A percentile compares a stretch with the other conserved stretches of the same genome.
These are phyloP conservation scores for Leucania comma DNA, from an alignment of 2,888 invertebrate genomes.

Conservation along the genomic window DNA sequence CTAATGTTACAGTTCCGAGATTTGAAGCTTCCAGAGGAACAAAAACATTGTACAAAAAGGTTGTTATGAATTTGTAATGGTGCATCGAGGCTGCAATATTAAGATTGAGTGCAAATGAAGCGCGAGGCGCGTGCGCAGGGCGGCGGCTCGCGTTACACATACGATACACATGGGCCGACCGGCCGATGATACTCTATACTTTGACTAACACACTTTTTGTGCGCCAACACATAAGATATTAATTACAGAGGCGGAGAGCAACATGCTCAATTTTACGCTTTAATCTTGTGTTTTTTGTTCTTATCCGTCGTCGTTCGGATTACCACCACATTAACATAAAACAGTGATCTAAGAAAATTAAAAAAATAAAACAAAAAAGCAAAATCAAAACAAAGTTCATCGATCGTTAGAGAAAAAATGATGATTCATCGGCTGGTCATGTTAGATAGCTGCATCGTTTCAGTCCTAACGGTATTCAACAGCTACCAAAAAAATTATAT, in stretches of 20 bases:
- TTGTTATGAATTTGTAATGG: constrained; percentile 86
- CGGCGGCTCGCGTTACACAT: constrained; percentile 79
- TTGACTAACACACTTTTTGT: constrained; percentile 77
- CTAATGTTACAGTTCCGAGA: constrained; percentile 68
- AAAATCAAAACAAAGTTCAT: constrained; percentile 4
- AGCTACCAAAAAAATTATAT: neutral
- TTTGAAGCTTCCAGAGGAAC: constrained; percentile 67
- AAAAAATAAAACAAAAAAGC: constrained; percentile 37
- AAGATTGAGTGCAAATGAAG: constrained; percentile 88
- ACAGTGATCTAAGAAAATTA: constrained; percentile 49
- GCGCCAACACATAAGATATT: constrained; percentile 83
- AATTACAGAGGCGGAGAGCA: constrained; percentile 85
- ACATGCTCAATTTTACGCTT: constrained; percentile 84
- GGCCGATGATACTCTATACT: constrained; percentile 69
- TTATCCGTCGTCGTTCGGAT: constrained; percentile 51
- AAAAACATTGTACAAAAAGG: constrained; percentile 77
- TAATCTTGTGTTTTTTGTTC: constrained; percentile 73
- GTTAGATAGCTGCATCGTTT: neutral
- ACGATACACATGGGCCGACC: constrained; percentile 67
- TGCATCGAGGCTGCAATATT: constrained; percentile 86
- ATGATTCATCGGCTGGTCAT: constrained; percentile 1
- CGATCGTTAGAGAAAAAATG: neutral
- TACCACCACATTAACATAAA: constrained; percentile 58
- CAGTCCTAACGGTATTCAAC: neutral
- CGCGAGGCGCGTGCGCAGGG: constrained; percentile 84